Conservation (phyloP, 2,113 vertebrate genomes). For the Dicaeum eximium region DNA sequence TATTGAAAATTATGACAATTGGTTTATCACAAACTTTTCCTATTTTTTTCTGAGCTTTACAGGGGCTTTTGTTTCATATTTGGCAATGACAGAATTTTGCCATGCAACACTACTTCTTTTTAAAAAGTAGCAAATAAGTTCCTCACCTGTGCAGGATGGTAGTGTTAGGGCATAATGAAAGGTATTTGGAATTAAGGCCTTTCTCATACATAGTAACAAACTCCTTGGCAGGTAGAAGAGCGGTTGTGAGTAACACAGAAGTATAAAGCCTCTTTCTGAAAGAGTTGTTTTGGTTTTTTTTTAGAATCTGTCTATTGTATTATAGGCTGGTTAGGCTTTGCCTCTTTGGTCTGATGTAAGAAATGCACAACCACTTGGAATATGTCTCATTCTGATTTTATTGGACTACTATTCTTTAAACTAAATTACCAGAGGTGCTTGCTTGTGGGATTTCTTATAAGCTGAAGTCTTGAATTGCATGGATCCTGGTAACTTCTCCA, state of each 20-base stretch:
- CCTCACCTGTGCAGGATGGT: neutral
- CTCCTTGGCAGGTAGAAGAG: neutral
- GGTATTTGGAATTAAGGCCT: neutral
- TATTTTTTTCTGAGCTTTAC: neutral
- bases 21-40: neutral
- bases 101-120: rapidly evolving
- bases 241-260: neutral
- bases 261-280: neutral
- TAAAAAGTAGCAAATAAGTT: neutral
- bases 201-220: neutral
- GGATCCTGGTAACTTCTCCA: neutral
- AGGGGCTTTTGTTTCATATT: neutral
- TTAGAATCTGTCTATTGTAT: neutral
- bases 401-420: neutral
- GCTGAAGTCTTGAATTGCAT: neutral
- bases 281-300: neutral
- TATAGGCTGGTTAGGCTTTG: neutral
- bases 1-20: neutral
- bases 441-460: neutral
- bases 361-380: neutral
- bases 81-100: neutral
- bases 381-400: neutral
- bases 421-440: neutral
- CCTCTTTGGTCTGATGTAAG: neutral
- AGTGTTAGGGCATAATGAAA: neutral